phyloP scores from a whole-genome alignment of 92 coral and sea anemone species.

The Epizoanthus illoricatus region DNA sequence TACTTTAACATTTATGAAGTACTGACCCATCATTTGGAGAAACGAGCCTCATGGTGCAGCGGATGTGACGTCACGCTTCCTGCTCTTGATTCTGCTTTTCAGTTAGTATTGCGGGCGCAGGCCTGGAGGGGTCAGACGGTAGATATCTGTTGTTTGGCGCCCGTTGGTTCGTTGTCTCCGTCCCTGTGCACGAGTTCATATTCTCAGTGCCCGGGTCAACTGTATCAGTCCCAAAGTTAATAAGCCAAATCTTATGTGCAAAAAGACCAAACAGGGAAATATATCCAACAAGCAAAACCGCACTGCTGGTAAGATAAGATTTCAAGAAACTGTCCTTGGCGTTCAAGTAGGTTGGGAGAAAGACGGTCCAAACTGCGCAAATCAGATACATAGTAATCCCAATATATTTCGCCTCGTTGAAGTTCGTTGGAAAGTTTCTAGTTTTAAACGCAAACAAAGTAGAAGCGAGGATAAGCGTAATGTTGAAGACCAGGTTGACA shows the following conservation, averaged over 20 bases:
- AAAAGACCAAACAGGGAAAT: conserved; percentile 73
- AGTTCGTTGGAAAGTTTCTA: conserved; percentile 84
- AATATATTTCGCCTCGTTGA: conserved; percentile 91
- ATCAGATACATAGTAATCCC: conserved; percentile 80
- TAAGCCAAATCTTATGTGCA: conserved; percentile 58
- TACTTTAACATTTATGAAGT: no score
- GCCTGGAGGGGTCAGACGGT: conserved; percentile 14
- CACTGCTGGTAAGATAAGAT: conserved; percentile 49
- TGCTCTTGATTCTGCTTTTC: background rate
- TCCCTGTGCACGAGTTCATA: conserved; percentile 36
- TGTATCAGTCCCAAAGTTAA: conserved; percentile 24
- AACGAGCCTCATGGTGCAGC: no score
- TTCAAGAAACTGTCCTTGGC: conserved; percentile 56
- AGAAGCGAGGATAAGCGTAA: conserved; percentile 60
- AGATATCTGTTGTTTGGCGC: conserved; percentile 14
- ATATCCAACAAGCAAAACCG: conserved; percentile 61
- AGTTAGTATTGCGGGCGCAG: background rate
- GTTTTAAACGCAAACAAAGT: conserved; percentile 79
- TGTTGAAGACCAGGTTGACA: conserved; percentile 57
- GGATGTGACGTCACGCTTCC: background rate
- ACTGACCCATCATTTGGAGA: no score
- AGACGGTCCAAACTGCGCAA: conserved; percentile 72
- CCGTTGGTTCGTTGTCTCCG: conserved; percentile 3
- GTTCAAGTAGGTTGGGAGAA: conserved; percentile 69
- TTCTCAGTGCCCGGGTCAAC: conserved; percentile 20